These are phyloP conservation scores for Lasioglossum villosulum DNA, from an alignment of 2,888 invertebrate species.

Conservation along the genomic window DNA sequence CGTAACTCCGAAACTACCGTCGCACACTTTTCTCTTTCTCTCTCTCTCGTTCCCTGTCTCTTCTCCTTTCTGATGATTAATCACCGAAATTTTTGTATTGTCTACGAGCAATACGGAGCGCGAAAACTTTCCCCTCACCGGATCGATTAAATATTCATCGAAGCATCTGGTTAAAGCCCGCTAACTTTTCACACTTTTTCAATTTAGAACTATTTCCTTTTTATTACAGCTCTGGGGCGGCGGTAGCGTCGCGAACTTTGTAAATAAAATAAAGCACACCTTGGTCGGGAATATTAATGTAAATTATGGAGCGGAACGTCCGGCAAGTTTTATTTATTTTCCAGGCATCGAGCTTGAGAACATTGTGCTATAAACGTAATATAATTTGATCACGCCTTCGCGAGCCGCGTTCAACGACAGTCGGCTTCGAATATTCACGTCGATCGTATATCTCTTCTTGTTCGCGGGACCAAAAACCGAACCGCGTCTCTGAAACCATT, in stretches of 20 bases:
- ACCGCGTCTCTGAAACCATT: not conserved
- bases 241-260: not conserved
- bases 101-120: not conserved
- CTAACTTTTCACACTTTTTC: conserved; percentile 3
- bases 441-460: not conserved
- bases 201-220: not conserved
- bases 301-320: not conserved
- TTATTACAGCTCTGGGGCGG: not conserved
- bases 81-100: conserved; percentile 12
- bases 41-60: not conserved
- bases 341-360: not conserved
- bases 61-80: not conserved
- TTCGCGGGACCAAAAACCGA: not conserved
- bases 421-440: not conserved
- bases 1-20: not conserved
- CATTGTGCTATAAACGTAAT: not conserved
- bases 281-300: not conserved
- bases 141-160: conserved; percentile 13
- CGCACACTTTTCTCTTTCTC: not conserved
- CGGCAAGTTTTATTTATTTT: not conserved
- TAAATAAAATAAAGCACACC: not conserved
- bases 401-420: not conserved
- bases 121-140: not conserved
- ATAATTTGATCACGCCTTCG: not conserved
- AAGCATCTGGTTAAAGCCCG: not conserved